Evolutionary conservation across 2,888 invertebrate species (phyloP).

Genomic region (Drosophila phalerata): DNA sequence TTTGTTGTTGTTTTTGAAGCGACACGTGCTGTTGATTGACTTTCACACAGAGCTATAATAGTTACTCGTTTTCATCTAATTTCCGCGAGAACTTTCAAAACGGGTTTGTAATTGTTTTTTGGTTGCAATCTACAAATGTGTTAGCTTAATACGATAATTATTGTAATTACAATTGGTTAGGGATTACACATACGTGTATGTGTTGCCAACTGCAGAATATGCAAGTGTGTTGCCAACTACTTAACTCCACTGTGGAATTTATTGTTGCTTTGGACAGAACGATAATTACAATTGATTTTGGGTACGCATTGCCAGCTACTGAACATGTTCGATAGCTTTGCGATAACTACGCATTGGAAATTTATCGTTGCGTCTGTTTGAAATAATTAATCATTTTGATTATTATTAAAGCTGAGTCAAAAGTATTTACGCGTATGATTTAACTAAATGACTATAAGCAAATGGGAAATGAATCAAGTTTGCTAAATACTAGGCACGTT

Average conservation of each 20-base stretch:
- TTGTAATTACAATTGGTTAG: background rate
- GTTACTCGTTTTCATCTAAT: slow-evolving; percentile 59
- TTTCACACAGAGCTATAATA: slow-evolving; percentile 60
- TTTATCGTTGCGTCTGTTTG: slow-evolving; percentile 3
- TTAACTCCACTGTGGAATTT: background rate
- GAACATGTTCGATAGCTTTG: background rate
- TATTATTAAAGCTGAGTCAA: slow-evolving; percentile 46
- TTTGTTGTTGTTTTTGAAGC: slow-evolving; percentile 32
- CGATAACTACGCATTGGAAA: slow-evolving; percentile 38
- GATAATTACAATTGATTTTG: too few species aligned
- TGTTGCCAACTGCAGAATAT: background rate
- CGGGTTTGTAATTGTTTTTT: slow-evolving; percentile 12
- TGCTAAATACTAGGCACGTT: background rate
- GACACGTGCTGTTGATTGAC: slow-evolving; percentile 80
- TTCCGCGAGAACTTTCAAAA: slow-evolving; percentile 55
- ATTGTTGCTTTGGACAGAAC: too few species aligned
- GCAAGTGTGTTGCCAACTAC: background rate
- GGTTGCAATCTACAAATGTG: slow-evolving; percentile 32
- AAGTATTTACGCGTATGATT: slow-evolving; percentile 47
- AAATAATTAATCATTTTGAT: slow-evolving; percentile 36
- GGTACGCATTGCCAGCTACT: background rate
- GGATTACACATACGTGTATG: background rate
- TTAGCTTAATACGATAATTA: slow-evolving; percentile 6
- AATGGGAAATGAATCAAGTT: slow-evolving; percentile 10
- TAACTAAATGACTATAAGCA: slow-evolving; percentile 25